phyloP scores from a whole-genome alignment of 2,113 vertebrate genomes.

The Lipophrys pholis region DNA sequence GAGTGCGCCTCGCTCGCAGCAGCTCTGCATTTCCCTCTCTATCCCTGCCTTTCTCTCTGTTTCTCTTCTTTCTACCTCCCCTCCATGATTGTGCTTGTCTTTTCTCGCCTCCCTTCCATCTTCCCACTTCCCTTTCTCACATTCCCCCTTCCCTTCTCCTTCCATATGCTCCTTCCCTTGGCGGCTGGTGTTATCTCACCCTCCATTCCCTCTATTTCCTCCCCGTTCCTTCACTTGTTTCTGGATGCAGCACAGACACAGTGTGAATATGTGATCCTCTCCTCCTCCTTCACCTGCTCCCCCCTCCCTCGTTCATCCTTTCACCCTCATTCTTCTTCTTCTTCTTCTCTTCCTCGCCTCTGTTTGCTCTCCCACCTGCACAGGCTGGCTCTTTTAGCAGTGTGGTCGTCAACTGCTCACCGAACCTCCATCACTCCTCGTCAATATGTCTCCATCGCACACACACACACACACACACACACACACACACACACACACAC shows the following conservation, averaged over 20 bases:
- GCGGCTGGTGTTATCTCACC: constrained; percentile 28
- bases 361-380: constrained; percentile 12
- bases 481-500: neutral
- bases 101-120: constrained; percentile 32
- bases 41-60: neutral
- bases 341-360: neutral
- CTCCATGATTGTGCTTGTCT: neutral
- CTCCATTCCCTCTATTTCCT: neutral
- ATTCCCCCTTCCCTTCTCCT: neutral
- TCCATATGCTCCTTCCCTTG: constrained; percentile 39
- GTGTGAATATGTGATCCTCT: constrained; percentile 44
- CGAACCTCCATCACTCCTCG: constrained; percentile 4
- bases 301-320: constrained; percentile 18
- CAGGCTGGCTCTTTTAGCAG: constrained; percentile 22
- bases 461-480: no score
- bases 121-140: constrained; percentile 35
- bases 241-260: constrained; percentile 6
- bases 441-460: neutral
- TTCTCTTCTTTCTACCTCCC: neutral
- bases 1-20: constrained; percentile 61
- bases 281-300: constrained; percentile 19
- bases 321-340: constrained; percentile 2
- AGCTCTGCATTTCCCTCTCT: constrained; percentile 27
- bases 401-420: constrained; percentile 36
- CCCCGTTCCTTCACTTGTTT: neutral